Base-by-base conservation (phyloP, 2,888 invertebrate genomes). In the Girardia tigrina region DNA sequence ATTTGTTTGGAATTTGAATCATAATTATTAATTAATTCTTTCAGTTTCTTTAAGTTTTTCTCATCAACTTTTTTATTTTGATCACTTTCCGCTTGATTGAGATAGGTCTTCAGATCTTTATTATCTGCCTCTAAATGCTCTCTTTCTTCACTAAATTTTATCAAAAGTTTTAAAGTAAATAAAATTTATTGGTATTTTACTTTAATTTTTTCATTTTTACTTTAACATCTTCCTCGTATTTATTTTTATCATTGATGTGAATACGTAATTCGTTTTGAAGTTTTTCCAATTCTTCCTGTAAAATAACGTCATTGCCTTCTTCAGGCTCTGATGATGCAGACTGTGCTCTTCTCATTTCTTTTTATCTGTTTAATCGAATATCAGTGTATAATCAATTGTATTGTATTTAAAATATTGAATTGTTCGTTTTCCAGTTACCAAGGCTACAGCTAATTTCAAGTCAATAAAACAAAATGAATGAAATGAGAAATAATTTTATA, bases 241-340 rank as follows among this genome's bases (percentile, higher is more conserved):
- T 86, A 12, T 87, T 86, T 0, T 89, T 86, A 81, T 90, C 90
- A 77, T 89, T 88, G 83, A 90, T 90, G 89, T 90, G 90, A 79
- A 90, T 89, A 23, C 90, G 87, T 81, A 89, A 89, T 87, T 91
- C 91, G 81, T 91, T 87, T 79, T 90, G 90, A 42, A 92, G 84
- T 78, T 90, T 88, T 16, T 88, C 86, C 80, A 91, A 86, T 82
- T 92, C 90, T 77, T 89, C 88, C 81, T 89, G 89, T 81, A 89
- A 88, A 80, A 81, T 75, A 23, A 81, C 79, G 8, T 82, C 81
- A 78, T 81, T 76, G 26, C 70, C 71, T 29, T 76, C 77, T 70
- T 76, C 77, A 16, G 29, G 70, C n/a, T 76, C 77, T n/a, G 74
- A 76, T 2, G 70, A 27, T 16, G 77, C 70, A 14, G 77, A 77